Evolutionary conservation across 2,797 vertebrate genomes (phyloP).

Genomic region (Cyclopterus lumpus): DNA sequence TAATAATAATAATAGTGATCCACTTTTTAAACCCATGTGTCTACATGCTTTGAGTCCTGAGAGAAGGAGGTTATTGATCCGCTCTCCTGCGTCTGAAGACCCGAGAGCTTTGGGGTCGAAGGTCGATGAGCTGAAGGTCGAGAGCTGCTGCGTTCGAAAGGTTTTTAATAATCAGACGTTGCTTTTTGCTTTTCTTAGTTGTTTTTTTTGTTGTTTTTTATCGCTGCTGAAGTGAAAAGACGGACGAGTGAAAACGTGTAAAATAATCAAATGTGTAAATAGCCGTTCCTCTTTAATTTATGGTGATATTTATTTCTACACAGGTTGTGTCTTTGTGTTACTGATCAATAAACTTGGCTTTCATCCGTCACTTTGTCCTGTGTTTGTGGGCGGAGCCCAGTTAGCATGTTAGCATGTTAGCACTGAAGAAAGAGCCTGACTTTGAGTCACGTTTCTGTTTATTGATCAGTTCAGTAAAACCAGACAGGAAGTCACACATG

Average conservation of each 20-base stretch:
- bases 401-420: not conserved
- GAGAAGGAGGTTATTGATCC: too few species aligned
- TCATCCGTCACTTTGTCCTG: conserved; percentile 42
- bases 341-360: conserved; percentile 83
- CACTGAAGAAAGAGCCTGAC: not conserved
- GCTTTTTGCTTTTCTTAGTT: conserved; percentile 52
- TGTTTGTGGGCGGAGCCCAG: not conserved
- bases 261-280: conserved; percentile 67
- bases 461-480: not conserved
- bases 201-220: conserved; percentile 46
- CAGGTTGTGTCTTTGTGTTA: conserved; percentile 76
- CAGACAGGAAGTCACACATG: not conserved
- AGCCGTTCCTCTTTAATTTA: conserved; percentile 68
- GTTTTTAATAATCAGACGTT: conserved; percentile 61
- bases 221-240: conserved; percentile 45
- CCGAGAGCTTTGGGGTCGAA: not conserved
- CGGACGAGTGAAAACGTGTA: conserved; percentile 13
- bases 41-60: too few species aligned
- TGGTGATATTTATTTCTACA: conserved; percentile 76
- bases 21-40: too few species aligned
- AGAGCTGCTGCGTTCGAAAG: conserved; percentile 45
- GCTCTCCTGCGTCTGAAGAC: too few species aligned
- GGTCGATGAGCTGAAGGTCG: not conserved
- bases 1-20: too few species aligned
- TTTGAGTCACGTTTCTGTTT: not conserved